phyloP scores from a whole-genome alignment of 2,888 invertebrate species.

The Osedax fenrisi region DNA sequence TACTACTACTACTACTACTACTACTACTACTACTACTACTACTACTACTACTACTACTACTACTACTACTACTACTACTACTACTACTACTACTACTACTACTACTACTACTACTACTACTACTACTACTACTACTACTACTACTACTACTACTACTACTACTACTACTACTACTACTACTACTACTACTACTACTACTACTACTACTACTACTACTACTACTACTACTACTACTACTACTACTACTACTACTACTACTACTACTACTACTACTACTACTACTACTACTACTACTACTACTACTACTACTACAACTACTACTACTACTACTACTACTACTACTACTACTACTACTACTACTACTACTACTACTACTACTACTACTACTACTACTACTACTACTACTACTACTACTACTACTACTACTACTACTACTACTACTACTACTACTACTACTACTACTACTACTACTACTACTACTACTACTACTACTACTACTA shows the following conservation, averaged over 20 bases:
- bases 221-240: constrained; percentile 23
- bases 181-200: constrained; percentile 28
- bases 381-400: constrained; percentile 27
- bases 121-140: constrained; percentile 26
- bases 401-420: constrained; percentile 28
- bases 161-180: constrained; percentile 23
- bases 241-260: constrained; percentile 5
- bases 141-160: background rate
- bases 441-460: constrained; percentile 27
- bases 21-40: constrained; percentile 12
- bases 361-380: background rate
- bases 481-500: constrained; percentile 27
- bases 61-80: constrained; percentile 28
- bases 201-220: constrained; percentile 24
- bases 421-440: constrained; percentile 27
- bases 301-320: constrained; percentile 6
- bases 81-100: constrained; percentile 29
- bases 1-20: constrained; percentile 26
- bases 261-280: constrained; percentile 11
- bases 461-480: constrained; percentile 27
- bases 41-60: constrained; percentile 23
- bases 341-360: background rate
- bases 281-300: constrained; percentile 15
- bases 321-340: background rate
- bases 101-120: constrained; percentile 29